Evolutionary conservation across 92 coral and sea anemone genomes (phyloP).

Genomic region (Pocillopora meandrina): DNA sequence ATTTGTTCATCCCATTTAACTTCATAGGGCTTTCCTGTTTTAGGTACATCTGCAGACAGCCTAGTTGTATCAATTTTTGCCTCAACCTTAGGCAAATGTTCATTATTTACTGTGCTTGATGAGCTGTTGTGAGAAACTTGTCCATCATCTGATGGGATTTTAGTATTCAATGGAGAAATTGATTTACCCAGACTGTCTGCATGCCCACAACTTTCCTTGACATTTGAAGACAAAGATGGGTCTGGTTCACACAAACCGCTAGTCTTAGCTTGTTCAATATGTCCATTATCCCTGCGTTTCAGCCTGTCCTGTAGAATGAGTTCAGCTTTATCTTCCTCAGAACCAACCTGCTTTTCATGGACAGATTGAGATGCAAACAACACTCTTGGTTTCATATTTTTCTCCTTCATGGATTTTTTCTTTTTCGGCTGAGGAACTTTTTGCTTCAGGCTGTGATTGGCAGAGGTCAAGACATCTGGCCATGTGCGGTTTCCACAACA

Average conservation of each 20-base stretch:
- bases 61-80: not conserved
- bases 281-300: not conserved
- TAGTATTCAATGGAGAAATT: too few species aligned
- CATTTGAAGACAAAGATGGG: too few species aligned
- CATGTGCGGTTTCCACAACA: not conserved
- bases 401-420: not conserved
- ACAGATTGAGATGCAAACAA: not conserved
- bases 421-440: not conserved
- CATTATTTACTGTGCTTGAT: too few species aligned
- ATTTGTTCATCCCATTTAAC: too few species aligned
- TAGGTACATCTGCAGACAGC: not conserved
- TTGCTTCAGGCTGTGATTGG: constrained; percentile 5
- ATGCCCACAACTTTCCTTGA: too few species aligned
- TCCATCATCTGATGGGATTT: too few species aligned
- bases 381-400: not conserved
- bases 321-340: not conserved
- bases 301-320: not conserved
- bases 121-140: too few species aligned
- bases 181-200: too few species aligned
- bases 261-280: not conserved
- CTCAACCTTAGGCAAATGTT: too few species aligned
- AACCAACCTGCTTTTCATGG: not conserved
- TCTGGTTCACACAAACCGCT: too few species aligned
- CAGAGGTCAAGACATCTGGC: constrained; percentile 16
- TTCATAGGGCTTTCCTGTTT: not conserved